Evolutionary conservation across 2,113 vertebrate species (phyloP).

Genomic region (Rhinogobius similis): DNA sequence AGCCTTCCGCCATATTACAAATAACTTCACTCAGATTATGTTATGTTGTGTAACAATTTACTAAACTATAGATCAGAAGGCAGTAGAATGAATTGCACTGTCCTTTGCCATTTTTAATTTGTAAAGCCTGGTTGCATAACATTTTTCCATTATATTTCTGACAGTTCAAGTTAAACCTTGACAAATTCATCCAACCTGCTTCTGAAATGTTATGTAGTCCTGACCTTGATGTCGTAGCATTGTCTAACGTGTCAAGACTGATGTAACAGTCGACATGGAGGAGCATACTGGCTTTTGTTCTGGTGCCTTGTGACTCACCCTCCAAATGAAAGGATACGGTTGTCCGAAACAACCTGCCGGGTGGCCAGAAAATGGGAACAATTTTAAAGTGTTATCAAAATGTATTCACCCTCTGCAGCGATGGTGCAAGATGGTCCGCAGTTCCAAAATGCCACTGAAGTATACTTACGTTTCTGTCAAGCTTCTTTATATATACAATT

Average conservation of each 20-base stretch:
- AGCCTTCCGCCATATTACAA: background rate
- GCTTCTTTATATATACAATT: too few species aligned
- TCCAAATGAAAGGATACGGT: background rate
- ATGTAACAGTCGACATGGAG: background rate
- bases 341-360: background rate
- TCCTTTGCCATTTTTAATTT: background rate
- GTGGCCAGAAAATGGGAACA: background rate
- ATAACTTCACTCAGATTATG: too few species aligned
- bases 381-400: background rate
- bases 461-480: background rate
- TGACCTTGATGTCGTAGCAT: background rate
- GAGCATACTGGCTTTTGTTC: background rate
- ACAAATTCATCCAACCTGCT: background rate
- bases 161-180: background rate
- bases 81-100: background rate
- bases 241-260: conserved; percentile 4
- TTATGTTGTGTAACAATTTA: background rate
- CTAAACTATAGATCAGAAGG: background rate
- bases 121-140: background rate
- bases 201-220: background rate
- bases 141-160: background rate
- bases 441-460: background rate
- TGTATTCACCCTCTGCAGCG: background rate
- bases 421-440: too few species aligned
- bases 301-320: background rate